A percentile compares a stretch with the other conserved stretches of the same genome.
phyloP scores from a whole-genome alignment of 2,113 vertebrate genomes.

The Centropus unirufus region DNA sequence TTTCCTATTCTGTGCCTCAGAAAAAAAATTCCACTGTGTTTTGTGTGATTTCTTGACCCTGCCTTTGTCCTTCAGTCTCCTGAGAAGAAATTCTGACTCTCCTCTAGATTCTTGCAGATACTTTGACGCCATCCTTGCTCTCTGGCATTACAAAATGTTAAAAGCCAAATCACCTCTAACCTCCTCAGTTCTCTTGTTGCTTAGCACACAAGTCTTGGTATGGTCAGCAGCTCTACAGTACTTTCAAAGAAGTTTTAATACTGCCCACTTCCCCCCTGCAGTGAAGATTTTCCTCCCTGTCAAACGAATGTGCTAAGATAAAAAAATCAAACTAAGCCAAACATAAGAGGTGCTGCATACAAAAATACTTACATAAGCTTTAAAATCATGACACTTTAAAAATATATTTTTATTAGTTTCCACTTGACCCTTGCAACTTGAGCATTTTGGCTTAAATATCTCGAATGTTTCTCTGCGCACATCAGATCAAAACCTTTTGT shows the following conservation, averaged over 20 bases:
- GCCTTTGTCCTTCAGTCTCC: not conserved
- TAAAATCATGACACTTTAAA: not conserved
- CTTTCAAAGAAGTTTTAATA: not conserved
- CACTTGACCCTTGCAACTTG: not conserved
- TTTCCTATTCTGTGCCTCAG: not conserved
- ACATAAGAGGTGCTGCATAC: not conserved
- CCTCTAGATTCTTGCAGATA: not conserved
- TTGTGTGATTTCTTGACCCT: not conserved
- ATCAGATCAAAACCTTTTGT: not conserved
- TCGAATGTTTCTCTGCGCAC: not conserved
- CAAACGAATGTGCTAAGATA: accelerated
- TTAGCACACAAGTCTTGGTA: not conserved
- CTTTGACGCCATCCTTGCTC: not conserved
- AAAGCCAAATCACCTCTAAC: not conserved
- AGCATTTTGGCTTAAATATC: not conserved
- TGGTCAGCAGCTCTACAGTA: not conserved
- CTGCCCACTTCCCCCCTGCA: not conserved
- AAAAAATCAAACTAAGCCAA: not conserved
- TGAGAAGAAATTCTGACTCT: not conserved
- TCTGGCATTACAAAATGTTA: not conserved
- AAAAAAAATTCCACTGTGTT: not conserved
- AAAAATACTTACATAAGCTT: not conserved
- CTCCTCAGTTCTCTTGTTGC: not conserved
- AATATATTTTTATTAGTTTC: not conserved
- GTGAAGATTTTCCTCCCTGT: not conserved